Conservation (phyloP, 2,113 vertebrate genomes). For the Serinus canaria region DNA sequence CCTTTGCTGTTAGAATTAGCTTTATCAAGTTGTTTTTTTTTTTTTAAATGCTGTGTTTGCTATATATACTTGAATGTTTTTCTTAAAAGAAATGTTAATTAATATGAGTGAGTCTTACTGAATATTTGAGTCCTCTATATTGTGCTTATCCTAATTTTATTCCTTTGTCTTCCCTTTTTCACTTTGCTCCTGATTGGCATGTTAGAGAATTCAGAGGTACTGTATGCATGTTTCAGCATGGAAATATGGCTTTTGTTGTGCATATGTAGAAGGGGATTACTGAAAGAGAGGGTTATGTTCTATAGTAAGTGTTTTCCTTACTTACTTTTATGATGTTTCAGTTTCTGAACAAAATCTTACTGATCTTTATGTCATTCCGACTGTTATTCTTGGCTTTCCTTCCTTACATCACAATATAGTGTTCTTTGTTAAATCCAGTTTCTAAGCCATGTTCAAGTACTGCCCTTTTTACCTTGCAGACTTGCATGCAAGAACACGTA, state of each 20-base stretch:
- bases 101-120: background rate
- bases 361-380: background rate
- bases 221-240: slow-evolving; percentile 67
- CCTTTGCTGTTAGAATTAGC: background rate
- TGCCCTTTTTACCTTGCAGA: background rate
- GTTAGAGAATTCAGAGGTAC: slow-evolving; percentile 70
- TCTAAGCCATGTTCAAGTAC: background rate
- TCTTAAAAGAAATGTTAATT: background rate
- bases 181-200: slow-evolving; percentile 61
- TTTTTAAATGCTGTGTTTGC: background rate
- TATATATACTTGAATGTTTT: slow-evolving; percentile 8
- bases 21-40: background rate
- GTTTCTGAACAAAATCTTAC: background rate
- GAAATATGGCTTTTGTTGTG: background rate
- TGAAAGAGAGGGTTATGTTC: background rate
- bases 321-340: background rate
- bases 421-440: background rate
- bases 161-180: slow-evolving; percentile 63
- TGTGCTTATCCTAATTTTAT: slow-evolving; percentile 61
- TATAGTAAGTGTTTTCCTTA: background rate
- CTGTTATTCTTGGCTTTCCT: background rate
- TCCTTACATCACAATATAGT: background rate
- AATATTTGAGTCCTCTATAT: slow-evolving; percentile 33
- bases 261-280: background rate
- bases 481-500: background rate